These are phyloP conservation scores for Ariolimax columbianus DNA, from an alignment of 2,888 invertebrate genomes.

Conservation along the genomic window DNA sequence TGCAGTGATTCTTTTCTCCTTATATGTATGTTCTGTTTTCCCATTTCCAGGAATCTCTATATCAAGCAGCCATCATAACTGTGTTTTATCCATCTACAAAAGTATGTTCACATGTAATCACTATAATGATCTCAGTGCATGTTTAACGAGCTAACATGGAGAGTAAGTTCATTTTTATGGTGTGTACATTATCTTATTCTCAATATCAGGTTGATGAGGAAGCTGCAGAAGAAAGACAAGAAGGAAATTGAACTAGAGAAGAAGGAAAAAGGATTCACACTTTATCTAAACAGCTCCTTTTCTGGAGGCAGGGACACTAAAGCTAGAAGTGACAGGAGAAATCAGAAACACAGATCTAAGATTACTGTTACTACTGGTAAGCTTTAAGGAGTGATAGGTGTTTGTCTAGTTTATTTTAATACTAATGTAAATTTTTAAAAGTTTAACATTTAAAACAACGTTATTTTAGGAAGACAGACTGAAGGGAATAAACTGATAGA, in stretches of 20 bases:
- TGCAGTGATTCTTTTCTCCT: too few species aligned
- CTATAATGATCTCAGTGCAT: not conserved
- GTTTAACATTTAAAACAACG: too few species aligned
- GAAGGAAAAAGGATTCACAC: conserved; percentile 77
- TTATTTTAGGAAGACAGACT: too few species aligned
- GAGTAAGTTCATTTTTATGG: too few species aligned
- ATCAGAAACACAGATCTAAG: conserved; percentile 23
- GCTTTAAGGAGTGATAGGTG: not conserved
- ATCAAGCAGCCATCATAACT: too few species aligned
- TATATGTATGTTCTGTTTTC: too few species aligned
- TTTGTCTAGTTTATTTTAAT: not conserved
- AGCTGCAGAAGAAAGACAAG: conserved; percentile 70
- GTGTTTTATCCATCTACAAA: too few species aligned
- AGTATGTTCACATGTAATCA: not conserved
- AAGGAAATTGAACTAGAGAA: conserved; percentile 73
- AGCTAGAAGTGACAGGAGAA: conserved; percentile 26
- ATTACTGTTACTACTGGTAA: conserved; percentile 37
- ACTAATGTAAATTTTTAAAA: too few species aligned
- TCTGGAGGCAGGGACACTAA: conserved; percentile 13
- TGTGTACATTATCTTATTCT: not conserved
- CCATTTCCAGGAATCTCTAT: too few species aligned
- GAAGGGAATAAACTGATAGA: too few species aligned
- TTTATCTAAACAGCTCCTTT: conserved; percentile 75
- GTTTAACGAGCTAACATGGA: too few species aligned
- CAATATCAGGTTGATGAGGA: conserved; percentile 68